Conservation (phyloP, 2,113 vertebrate genomes). For the Boulengeromyrus knoepffleri region DNA sequence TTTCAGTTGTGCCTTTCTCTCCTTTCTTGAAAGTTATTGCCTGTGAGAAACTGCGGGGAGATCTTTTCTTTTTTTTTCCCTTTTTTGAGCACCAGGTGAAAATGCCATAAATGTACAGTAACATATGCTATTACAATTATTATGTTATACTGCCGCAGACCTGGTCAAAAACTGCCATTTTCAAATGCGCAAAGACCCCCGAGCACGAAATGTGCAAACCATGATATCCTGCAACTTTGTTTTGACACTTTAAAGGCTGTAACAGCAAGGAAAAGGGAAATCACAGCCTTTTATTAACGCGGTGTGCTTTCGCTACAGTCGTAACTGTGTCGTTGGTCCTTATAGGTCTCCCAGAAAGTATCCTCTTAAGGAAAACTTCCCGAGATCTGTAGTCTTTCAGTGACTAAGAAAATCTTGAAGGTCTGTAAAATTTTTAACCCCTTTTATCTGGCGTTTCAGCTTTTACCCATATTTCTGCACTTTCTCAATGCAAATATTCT, state of each 20-base stretch:
- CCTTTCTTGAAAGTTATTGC: neutral
- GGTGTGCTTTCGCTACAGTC: neutral
- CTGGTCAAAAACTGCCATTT: conserved; percentile 15
- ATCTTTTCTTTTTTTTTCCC: neutral
- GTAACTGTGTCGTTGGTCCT: neutral
- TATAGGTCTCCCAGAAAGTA: neutral
- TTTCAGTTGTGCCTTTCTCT: neutral
- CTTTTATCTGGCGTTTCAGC: neutral
- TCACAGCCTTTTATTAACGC: neutral
- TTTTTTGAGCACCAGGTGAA: conserved; percentile 13
- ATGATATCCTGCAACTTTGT: conserved; percentile 7
- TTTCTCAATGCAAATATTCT: neutral
- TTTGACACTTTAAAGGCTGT: conserved; percentile 2
- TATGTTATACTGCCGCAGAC: neutral
- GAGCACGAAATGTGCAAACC: neutral
- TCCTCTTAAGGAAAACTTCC: neutral
- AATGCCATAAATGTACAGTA: conserved; percentile 19
- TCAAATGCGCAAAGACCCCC: neutral
- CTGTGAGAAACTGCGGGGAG: conserved; percentile 2
- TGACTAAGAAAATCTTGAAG: neutral
- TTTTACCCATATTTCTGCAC: neutral
- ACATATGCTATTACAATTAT: conserved; percentile 23
- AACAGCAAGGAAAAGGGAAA: neutral
- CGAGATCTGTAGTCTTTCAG: neutral
- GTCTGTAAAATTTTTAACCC: neutral